Evolutionary conservation across 2,888 invertebrate genomes (phyloP).

Genomic region (Monopis laevigella): DNA sequence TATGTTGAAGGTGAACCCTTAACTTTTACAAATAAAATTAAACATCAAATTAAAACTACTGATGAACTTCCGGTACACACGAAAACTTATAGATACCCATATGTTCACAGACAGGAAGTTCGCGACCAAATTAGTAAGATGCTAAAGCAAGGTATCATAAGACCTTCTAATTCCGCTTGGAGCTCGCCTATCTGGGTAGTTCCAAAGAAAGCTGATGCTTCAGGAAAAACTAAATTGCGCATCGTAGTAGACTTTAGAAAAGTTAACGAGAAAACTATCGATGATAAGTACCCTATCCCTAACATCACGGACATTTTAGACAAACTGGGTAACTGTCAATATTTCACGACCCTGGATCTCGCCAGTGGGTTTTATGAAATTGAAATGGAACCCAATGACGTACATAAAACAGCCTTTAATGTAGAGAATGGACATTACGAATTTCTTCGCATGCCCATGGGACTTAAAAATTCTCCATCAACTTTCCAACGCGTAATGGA

Average conservation of each 20-base stretch:
- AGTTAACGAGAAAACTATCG: slow-evolving; percentile 15
- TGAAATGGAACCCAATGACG: slow-evolving; percentile 18
- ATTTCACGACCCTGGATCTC: slow-evolving; percentile 24
- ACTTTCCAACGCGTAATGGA: slow-evolving; percentile 32
- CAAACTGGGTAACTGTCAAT: slow-evolving; percentile 13
- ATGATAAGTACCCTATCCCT: slow-evolving; percentile 16
- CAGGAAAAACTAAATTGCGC: slow-evolving; percentile 21
- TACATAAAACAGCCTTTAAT: slow-evolving; percentile 27
- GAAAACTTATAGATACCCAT: neutral
- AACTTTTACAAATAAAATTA: slow-evolving; percentile 11
- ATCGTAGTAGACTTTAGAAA: slow-evolving; percentile 23
- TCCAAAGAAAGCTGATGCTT: slow-evolving; percentile 13
- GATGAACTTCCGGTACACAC: neutral
- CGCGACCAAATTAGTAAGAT: slow-evolving; percentile 15
- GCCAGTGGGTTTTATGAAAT: slow-evolving; percentile 24
- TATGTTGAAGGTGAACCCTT: slow-evolving; percentile 4
- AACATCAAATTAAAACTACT: too few species aligned
- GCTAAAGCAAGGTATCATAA: slow-evolving; percentile 13
- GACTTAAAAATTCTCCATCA: slow-evolving; percentile 26
- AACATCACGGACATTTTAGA: too few species aligned
- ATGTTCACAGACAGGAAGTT: slow-evolving; percentile 3
- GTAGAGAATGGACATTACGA: slow-evolving; percentile 28
- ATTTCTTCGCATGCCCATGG: slow-evolving; percentile 29
- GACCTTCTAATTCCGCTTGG: slow-evolving; percentile 13
- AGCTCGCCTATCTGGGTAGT: slow-evolving; percentile 18